Evolutionary conservation across 2,888 invertebrate species (phyloP).

Genomic region (Parelbella ahira): DNA sequence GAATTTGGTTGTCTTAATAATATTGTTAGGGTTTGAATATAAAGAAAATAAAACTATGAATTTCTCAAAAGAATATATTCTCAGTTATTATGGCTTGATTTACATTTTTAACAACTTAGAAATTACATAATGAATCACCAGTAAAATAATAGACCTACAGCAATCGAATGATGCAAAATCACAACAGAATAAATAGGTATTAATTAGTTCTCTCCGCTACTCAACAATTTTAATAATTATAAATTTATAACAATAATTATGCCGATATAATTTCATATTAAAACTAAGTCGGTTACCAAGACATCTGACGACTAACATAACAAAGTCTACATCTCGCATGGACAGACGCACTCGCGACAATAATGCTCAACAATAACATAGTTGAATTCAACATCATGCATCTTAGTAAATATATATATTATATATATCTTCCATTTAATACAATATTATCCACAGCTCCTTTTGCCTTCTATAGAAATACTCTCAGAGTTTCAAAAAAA

Average conservation of each 20-base stretch:
- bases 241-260: conserved; percentile 77
- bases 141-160: conserved; percentile 75
- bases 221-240: conserved; percentile 73
- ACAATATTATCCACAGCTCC: too few relatives aligned
- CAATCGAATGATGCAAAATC: conserved; percentile 63
- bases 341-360: conserved; percentile 30
- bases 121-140: conserved; percentile 77
- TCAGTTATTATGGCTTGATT: conserved; percentile 81
- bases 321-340: conserved; percentile 46
- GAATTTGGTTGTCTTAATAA: too few relatives aligned
- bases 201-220: conserved; percentile 73
- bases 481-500: conserved; percentile 30
- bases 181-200: conserved; percentile 75
- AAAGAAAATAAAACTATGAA: too few relatives aligned
- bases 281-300: conserved; percentile 51
- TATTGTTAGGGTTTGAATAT: too few relatives aligned
- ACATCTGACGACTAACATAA: conserved; percentile 58
- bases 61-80: conserved; percentile 77
- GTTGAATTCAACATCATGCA: conserved; percentile 20
- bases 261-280: conserved; percentile 60
- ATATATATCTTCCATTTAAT: too few relatives aligned
- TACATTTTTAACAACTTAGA: conserved; percentile 78
- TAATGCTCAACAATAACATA: conserved; percentile 25
- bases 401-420: too few relatives aligned
- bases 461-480: conserved; percentile 23